phyloP scores from a whole-genome alignment of 2,797 vertebrate species.

The Pseudocheirus occidentalis region DNA sequence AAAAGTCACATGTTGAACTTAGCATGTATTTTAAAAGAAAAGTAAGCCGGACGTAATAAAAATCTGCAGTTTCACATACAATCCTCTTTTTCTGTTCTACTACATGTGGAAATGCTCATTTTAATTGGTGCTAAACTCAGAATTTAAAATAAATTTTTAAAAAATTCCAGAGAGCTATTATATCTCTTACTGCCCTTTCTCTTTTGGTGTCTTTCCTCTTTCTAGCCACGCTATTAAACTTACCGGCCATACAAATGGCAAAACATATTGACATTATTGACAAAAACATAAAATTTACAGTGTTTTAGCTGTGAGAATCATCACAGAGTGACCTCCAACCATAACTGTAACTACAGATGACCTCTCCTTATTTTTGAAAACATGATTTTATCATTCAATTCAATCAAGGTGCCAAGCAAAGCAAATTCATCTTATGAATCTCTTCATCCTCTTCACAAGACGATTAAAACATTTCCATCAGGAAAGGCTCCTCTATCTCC shows the following conservation, averaged over 20 bases:
- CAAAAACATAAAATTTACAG: not conserved
- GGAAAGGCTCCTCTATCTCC: not conserved
- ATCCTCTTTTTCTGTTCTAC: not conserved
- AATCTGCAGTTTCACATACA: not conserved
- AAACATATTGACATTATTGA: not conserved
- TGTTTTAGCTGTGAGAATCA: not conserved
- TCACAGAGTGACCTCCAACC: not conserved
- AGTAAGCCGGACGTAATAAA: not conserved
- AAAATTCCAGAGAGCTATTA: not conserved
- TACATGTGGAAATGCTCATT: not conserved
- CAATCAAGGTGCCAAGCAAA: not conserved
- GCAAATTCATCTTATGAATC: not conserved
- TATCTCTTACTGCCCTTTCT: not conserved
- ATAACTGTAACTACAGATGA: not conserved
- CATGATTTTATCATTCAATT: not conserved
- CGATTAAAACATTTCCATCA: not conserved
- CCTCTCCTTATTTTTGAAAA: not conserved
- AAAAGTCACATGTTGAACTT: not conserved
- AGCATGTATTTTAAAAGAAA: not conserved
- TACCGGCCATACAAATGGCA: not conserved
- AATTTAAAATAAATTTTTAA: not conserved
- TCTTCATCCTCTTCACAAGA: not conserved
- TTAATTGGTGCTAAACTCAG: not conserved
- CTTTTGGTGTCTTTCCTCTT: not conserved
- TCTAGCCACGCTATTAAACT: not conserved